phyloP scores from a whole-genome alignment of 2,113 vertebrate genomes.

The Neogale vison region DNA sequence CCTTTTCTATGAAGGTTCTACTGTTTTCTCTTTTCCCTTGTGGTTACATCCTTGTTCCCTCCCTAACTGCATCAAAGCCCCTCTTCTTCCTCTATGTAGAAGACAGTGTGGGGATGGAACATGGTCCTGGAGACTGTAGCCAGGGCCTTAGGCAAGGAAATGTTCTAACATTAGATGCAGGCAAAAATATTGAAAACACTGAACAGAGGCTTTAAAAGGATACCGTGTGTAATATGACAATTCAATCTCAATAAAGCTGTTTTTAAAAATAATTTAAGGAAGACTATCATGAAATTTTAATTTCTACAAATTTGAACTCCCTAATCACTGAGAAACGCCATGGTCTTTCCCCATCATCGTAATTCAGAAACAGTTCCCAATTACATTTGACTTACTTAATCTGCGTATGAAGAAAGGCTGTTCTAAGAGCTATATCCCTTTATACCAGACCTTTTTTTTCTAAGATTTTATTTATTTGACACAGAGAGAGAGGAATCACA shows the following conservation, averaged over 20 bases:
- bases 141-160: not conserved
- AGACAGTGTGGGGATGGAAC: not conserved
- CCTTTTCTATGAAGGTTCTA: not conserved
- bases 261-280: not conserved
- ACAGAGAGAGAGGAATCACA: too few relatives aligned
- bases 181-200: not conserved
- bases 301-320: constrained; percentile 31
- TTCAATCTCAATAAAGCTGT: not conserved
- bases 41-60: not conserved
- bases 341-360: not conserved
- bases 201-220: not conserved
- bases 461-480: too few relatives aligned
- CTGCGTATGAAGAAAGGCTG: not conserved
- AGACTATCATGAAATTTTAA: not conserved
- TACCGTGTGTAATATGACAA: not conserved
- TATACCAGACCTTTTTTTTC: not conserved
- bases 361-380: not conserved
- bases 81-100: not conserved
- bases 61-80: not conserved
- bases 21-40: not conserved
- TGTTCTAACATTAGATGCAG: constrained; percentile 9
- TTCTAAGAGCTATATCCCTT: not conserved
- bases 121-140: not conserved
- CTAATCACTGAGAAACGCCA: not conserved
- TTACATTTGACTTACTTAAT: not conserved